A percentile compares a stretch with the other conserved stretches of the same genome.
Conservation (phyloP, 2,797 vertebrate genomes). For the Paramormyrops hopkinsi region DNA sequence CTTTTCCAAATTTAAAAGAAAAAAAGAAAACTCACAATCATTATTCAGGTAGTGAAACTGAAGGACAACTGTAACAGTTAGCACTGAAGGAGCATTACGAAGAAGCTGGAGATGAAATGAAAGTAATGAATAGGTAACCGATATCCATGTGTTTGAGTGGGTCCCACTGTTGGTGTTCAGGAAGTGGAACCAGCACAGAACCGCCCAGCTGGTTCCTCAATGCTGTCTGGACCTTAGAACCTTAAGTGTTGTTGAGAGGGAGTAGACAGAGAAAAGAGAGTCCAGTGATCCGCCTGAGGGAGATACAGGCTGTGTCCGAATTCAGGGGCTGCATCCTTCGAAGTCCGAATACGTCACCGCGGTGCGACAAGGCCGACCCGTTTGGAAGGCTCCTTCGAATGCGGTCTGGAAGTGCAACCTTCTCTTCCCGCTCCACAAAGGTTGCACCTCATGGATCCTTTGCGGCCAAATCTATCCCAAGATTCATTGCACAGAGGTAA, state of each 20-base stretch:
- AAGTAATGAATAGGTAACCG: not conserved
- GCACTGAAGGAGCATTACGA: not conserved
- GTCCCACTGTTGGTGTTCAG: not conserved
- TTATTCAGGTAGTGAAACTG: not conserved
- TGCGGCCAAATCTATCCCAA: not conserved
- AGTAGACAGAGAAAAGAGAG: not conserved
- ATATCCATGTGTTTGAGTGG: not conserved
- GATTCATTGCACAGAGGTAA: not conserved
- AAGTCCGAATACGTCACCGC: not conserved
- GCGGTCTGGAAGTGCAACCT: not conserved
- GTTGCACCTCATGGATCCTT: not conserved
- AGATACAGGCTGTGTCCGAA: not conserved
- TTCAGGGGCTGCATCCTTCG: not conserved
- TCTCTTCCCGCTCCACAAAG: not conserved
- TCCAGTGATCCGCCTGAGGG: not conserved
- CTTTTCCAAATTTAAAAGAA: not conserved
- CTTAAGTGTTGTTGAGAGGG: not conserved
- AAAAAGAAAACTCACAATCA: not conserved
- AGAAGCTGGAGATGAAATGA: not conserved
- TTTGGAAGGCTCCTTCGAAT: not conserved
- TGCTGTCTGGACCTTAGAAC: not conserved
- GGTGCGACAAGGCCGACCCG: not conserved
- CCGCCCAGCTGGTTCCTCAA: not conserved
- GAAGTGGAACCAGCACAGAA: not conserved
- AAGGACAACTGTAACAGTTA: not conserved